phyloP scores from a whole-genome alignment of 2,113 vertebrate genomes.

The Crotalus helleri region DNA sequence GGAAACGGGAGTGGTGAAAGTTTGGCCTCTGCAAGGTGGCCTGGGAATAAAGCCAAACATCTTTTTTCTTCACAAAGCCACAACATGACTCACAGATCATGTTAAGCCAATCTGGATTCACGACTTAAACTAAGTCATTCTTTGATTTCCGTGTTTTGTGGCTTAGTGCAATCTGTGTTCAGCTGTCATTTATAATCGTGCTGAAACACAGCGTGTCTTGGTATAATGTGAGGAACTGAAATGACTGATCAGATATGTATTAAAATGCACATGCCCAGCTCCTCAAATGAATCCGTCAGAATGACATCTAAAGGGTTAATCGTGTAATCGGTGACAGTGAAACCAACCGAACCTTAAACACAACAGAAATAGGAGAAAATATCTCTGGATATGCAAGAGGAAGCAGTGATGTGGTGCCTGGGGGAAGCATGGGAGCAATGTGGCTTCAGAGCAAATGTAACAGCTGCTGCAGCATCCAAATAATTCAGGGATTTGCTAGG shows the following conservation, averaged over 20 bases:
- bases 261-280: background rate
- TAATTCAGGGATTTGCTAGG: background rate
- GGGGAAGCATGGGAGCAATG: background rate
- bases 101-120: background rate
- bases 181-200: background rate
- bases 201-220: background rate
- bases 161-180: background rate
- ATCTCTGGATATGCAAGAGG: background rate
- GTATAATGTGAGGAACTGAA: background rate
- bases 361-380: background rate
- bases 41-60: slow-evolving; percentile 9
- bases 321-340: background rate
- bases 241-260: background rate
- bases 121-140: background rate
- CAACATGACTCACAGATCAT: background rate
- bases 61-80: background rate
- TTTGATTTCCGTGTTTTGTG: background rate
- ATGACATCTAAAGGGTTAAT: background rate
- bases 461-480: background rate
- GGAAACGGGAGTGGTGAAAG: background rate
- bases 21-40: slow-evolving; percentile 6
- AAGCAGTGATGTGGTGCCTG: background rate
- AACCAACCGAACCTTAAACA: background rate
- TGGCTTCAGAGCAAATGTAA: background rate
- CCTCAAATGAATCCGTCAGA: background rate